Evolutionary conservation across 2,113 vertebrate genomes (phyloP).

Genomic region (Muntiacus muntjak): DNA sequence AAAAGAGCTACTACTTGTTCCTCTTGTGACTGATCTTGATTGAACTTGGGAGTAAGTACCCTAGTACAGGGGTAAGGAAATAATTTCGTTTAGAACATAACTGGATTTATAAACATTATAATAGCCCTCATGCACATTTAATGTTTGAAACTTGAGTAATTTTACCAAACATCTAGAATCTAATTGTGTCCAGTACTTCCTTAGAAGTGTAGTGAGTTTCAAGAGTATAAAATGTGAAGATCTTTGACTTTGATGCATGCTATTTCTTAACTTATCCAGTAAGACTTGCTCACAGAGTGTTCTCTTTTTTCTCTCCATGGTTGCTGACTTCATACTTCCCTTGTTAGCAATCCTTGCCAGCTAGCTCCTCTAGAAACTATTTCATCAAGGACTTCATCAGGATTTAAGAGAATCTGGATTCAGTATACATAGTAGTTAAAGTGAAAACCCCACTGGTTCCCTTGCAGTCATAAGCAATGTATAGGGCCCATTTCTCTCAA

Average conservation of each 20-base stretch:
- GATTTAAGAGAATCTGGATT: neutral
- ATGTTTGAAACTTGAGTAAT: neutral
- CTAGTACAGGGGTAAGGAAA: neutral
- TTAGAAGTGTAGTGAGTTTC: neutral
- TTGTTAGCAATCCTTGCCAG: neutral
- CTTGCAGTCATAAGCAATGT: neutral
- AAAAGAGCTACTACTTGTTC: neutral
- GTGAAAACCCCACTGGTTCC: neutral
- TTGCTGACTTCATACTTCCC: neutral
- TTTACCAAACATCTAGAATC: neutral
- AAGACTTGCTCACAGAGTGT: neutral
- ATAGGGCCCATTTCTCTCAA: neutral
- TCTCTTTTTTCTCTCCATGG: neutral
- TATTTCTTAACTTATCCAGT: neutral
- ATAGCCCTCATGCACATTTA: neutral
- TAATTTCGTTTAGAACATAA: neutral
- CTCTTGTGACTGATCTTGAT: neutral
- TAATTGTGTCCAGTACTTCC: neutral
- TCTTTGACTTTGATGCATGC: neutral
- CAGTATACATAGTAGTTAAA: neutral
- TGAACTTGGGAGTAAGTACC: neutral
- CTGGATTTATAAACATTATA: neutral
- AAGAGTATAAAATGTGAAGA: neutral
- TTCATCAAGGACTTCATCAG: neutral
- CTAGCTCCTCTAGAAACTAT: neutral